These are phyloP conservation scores for Nixonia krombeini DNA, from an alignment of 1,140 invertebrate genomes.

Conservation along the genomic window DNA sequence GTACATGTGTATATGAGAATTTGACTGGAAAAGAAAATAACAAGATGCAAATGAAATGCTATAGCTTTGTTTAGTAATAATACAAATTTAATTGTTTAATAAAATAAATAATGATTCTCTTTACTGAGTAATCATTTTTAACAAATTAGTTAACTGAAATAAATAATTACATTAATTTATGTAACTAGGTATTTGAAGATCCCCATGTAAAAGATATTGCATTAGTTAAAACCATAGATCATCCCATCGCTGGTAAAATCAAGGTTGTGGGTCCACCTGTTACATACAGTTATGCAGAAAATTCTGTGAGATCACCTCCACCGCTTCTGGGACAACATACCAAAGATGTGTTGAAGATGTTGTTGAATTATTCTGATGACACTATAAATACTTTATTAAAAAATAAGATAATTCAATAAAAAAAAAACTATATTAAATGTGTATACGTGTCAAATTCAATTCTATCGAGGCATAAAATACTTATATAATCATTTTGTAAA, in stretches of 20 bases:
- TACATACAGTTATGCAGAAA: slow-evolving; percentile 80
- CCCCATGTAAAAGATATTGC: slow-evolving; percentile 84
- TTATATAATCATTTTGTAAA: no score
- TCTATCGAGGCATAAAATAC: no score
- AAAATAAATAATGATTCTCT: neutral
- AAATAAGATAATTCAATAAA: slow-evolving; percentile 53
- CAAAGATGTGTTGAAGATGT: slow-evolving; percentile 77
- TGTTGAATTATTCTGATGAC: slow-evolving; percentile 79
- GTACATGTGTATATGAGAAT: neutral
- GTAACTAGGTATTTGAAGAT: slow-evolving; percentile 84
- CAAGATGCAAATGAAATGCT: neutral
- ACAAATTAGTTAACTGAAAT: no score
- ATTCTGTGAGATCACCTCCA: slow-evolving; percentile 81
- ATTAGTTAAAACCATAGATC: slow-evolving; percentile 83
- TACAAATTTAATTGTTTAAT: no score
- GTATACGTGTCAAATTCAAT: no score
- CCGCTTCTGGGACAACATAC: slow-evolving; percentile 93
- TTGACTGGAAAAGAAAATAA: neutral
- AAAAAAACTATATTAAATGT: slow-evolving; percentile 11
- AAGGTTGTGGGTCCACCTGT: slow-evolving; percentile 91
- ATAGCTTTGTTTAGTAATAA: no score
- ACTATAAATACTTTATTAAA: slow-evolving; percentile 75
- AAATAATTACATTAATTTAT: slow-evolving; percentile 21
- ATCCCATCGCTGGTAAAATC: slow-evolving; percentile 80
- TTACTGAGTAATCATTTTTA: no score